These are phyloP conservation scores for Hesperia comma DNA, from an alignment of 2,888 invertebrate genomes.

Conservation along the genomic window DNA sequence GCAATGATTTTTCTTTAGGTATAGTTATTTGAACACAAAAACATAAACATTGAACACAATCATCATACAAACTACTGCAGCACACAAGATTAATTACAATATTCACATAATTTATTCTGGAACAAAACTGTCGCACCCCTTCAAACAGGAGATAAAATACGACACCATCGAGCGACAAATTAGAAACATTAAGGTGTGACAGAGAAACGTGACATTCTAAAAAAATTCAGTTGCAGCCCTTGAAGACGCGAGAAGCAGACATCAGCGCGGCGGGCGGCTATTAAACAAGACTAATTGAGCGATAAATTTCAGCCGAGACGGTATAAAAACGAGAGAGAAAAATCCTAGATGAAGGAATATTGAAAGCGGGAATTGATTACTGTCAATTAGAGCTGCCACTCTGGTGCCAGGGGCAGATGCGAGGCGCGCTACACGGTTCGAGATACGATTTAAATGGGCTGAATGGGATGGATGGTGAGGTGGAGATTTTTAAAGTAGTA, in stretches of 20 bases:
- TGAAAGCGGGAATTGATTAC: slow-evolving; percentile 83
- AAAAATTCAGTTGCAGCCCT: slow-evolving; percentile 64
- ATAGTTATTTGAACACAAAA: no score
- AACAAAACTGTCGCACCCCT: slow-evolving; percentile 20
- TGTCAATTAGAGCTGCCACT: slow-evolving; percentile 78
- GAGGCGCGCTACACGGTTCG: slow-evolving; percentile 22
- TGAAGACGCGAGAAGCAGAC: slow-evolving; percentile 77
- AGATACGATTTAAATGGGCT: slow-evolving; percentile 32
- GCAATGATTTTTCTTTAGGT: no score
- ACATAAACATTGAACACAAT: no score
- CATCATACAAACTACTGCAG: no score
- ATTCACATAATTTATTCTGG: no score
- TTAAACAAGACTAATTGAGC: slow-evolving; percentile 85
- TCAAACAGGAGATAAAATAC: slow-evolving; percentile 13
- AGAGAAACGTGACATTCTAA: slow-evolving; percentile 35
- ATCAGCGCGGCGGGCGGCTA: slow-evolving; percentile 83
- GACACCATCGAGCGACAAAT: slow-evolving; percentile 29
- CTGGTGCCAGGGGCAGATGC: slow-evolving; percentile 73
- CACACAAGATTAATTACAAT: neutral
- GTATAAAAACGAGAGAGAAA: slow-evolving; percentile 79
- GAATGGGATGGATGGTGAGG: slow-evolving; percentile 18
- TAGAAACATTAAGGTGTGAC: slow-evolving; percentile 31
- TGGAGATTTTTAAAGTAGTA: slow-evolving; percentile 34
- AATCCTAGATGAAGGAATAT: slow-evolving; percentile 78
- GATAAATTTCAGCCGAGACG: slow-evolving; percentile 82